Base-by-base conservation (phyloP, 92 coral and sea anemone genomes). In the Epizoanthus stellaris region DNA sequence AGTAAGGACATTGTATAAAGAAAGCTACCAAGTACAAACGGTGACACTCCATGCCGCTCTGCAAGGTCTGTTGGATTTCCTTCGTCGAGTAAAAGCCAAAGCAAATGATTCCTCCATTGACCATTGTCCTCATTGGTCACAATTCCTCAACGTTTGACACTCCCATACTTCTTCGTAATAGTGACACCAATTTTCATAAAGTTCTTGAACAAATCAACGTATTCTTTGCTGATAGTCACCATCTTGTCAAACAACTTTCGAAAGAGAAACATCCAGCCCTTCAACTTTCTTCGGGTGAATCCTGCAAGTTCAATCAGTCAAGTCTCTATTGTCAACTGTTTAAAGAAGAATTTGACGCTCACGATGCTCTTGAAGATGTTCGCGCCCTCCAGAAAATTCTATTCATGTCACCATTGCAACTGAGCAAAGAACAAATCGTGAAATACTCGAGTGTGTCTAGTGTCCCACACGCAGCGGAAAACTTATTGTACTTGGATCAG, bases 91-190 rank as follows among this genome's bases (percentile, higher is more conserved):
- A 52, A 52, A 52, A 52, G 13, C 13, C 10, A 52, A 52, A 20
- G 38, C 21, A 21, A 65, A 21, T 8, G 3, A 15, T 21, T 65
- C 36, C 3, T 65, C 38, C 38, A 82, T 90, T 0, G 88, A 30
- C 38, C 38, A 82, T 90, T 0, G 88, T 90, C 76, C 21, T 87
- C 53, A 72, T 80, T 82, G 93, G 93, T 1, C 91, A 87, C 74
- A 87, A 87, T 38, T 66, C 84, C 5, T 52, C 87, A 21, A 64
- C 84, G 17, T 91, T 90, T 25, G 88, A 87, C 60, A 59, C 81
- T 52, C 85, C 85, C 8, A 83, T 88, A 21, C 88, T 87, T 56
- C 87, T 88, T n/a, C 84, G 91, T 6, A 79, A 80, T 57, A 89
- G 89, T 73, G 86, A 82, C 68, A 11, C 56, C 17, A 69, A 36